These are phyloP conservation scores for Sylvia atricapilla DNA, from an alignment of 2,113 vertebrate species.

Conservation along the genomic window DNA sequence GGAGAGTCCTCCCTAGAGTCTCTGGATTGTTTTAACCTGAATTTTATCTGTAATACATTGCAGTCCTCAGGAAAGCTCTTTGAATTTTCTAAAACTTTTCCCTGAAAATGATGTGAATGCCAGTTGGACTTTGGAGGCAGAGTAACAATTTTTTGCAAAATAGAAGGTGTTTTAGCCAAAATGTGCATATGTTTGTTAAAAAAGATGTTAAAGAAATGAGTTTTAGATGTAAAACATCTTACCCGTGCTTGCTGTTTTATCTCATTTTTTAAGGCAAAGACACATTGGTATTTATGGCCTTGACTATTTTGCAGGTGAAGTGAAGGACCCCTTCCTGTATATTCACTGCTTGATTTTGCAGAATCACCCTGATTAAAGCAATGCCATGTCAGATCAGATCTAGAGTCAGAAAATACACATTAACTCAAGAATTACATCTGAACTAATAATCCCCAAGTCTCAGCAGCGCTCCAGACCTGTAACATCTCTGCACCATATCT, in stretches of 20 bases:
- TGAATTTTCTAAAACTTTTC: neutral
- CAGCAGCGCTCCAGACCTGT: neutral
- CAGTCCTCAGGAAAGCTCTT: rapidly evolving
- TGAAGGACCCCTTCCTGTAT: neutral
- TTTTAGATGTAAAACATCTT: neutral
- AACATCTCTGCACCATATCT: neutral
- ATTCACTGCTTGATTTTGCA: neutral
- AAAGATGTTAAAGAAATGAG: neutral
- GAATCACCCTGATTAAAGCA: neutral
- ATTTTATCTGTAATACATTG: neutral
- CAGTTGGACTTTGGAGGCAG: neutral
- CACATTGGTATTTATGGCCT: neutral
- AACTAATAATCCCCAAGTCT: constrained; percentile 35
- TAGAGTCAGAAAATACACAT: neutral
- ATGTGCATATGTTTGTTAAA: neutral
- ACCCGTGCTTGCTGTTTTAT: neutral
- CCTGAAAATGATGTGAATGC: neutral
- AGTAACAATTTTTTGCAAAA: neutral
- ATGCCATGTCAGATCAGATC: neutral
- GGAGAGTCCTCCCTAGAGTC: neutral
- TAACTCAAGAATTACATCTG: neutral
- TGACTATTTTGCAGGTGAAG: neutral
- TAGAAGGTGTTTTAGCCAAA: neutral
- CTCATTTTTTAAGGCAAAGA: neutral
- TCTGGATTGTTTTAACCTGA: neutral